Conservation (phyloP, 2,113 vertebrate genomes). For the Apteryx mantelli region DNA sequence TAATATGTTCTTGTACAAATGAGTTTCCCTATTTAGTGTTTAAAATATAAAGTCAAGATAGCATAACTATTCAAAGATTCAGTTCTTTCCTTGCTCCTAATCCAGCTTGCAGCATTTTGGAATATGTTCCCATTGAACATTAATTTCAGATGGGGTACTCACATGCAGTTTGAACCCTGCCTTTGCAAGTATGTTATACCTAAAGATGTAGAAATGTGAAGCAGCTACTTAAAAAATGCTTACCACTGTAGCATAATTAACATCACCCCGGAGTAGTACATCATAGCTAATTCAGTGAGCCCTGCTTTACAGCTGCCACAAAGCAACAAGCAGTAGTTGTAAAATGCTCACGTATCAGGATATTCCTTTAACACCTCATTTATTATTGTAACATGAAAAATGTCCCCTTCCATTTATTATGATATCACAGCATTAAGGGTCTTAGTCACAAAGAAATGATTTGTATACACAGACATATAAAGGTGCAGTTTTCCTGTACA, state of each 20-base stretch:
- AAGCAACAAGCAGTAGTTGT: conserved; percentile 52
- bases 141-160: neutral
- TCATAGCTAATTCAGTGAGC: conserved; percentile 54
- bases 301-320: conserved; percentile 67
- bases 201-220: conserved; percentile 38
- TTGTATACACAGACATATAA: neutral
- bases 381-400: conserved; percentile 69
- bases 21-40: neutral
- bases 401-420: conserved; percentile 45
- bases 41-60: neutral
- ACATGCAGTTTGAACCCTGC: neutral
- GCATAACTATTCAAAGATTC: neutral
- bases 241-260: conserved; percentile 43
- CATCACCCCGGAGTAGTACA: conserved; percentile 5
- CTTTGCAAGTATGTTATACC: neutral
- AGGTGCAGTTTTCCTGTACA: conserved; percentile 20
- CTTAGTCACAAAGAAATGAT: conserved; percentile 56
- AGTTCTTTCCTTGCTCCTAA: neutral
- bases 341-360: conserved; percentile 58
- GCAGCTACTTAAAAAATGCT: conserved; percentile 49
- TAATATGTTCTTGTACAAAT: neutral
- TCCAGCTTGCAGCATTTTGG: neutral
- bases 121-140: neutral
- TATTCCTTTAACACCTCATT: conserved; percentile 65
- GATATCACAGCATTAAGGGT: conserved; percentile 19